Evolutionary conservation across 2,113 vertebrate species (phyloP), one percentile per base, ranked within the genome.

Genomic region (Kryptolebias marmoratus): DNA sequence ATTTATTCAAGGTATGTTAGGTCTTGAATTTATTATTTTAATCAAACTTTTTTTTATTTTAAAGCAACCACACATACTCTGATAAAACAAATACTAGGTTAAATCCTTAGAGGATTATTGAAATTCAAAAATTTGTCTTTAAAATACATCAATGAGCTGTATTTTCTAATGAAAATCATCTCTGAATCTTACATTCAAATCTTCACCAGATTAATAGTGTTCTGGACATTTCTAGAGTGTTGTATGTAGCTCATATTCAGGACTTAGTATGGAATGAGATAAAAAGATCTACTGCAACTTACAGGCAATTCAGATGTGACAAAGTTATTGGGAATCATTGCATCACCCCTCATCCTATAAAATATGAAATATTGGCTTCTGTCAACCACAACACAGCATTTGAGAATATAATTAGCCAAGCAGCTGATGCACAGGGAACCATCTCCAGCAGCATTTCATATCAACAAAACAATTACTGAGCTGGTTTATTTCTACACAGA

Each of bases 341-440:
- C 22, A 22, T 22, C 60, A 65, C 42, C 10, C 28, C 10, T 31
- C 18, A 42, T 27, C n/a, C 3, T 22, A 28, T 75, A 47, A 67
- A 63, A 70, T 69, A 53, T 52, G 47, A 68, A 36, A 36, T 28
- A 47, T 62, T 49, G 53, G 56, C 56, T 18, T 27, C 30, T 64
- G 55, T 68, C 48, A 58, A 50, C 44, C 30, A 47, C 18, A 28
- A 48, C 68, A 5, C 14, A 54, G 27, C 8, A 28, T 59, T 69
- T 65, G 65, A 78, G 47, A 49, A 69, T 88, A 67, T 86, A 88
- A 81, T 86, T 79, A 86, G 48, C 56, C 12, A 39, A 68, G 59
- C 60, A 60, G 53, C 49, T 57, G 68, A 73, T 32, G 72, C 67
- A 68, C 53, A 55, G 42, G 50, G 42, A 71, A 48, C 67, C 0